Percentiles rank a stretch among this genome's conserved stretches.
These are phyloP conservation scores for Griposia aprilina DNA, from an alignment of 2,888 invertebrate species.

Conservation along the genomic window DNA sequence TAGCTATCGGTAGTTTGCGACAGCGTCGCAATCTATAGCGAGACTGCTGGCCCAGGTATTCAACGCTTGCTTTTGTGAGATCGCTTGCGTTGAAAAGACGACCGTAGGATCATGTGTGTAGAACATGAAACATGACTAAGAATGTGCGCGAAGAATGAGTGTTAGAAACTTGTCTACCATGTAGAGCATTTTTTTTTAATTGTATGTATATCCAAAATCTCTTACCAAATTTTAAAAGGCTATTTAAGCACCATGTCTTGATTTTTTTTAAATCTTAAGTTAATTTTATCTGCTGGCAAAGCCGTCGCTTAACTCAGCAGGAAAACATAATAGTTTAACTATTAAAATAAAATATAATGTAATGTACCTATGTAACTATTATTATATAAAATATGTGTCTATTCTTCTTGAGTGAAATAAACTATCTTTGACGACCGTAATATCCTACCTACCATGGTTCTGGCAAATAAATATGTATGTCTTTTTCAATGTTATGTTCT, in stretches of 20 bases:
- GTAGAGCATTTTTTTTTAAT: neutral
- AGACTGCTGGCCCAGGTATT: too few species aligned
- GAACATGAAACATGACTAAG: neutral
- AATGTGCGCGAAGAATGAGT: neutral
- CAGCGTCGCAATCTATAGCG: too few species aligned
- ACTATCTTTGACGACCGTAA: too few species aligned
- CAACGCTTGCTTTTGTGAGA: neutral
- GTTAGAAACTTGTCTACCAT: conserved; percentile 13
- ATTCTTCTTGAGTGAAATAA: neutral
- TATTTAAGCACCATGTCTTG: too few species aligned
- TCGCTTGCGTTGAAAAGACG: neutral
- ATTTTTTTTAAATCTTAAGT: neutral
- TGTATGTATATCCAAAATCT: neutral
- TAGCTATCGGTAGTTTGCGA: too few species aligned
- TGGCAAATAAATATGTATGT: neutral
- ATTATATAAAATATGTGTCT: neutral
- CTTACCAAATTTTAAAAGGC: neutral
- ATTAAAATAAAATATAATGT: too few species aligned
- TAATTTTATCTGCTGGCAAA: neutral
- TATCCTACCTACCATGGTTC: neutral
- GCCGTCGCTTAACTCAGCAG: neutral
- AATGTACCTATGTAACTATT: too few species aligned
- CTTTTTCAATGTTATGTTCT: neutral
- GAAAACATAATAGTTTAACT: too few species aligned
- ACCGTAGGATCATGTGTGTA: neutral